Evolutionary conservation across 2,113 vertebrate genomes (phyloP).

Genomic region (Epinephelus cyanopodus): DNA sequence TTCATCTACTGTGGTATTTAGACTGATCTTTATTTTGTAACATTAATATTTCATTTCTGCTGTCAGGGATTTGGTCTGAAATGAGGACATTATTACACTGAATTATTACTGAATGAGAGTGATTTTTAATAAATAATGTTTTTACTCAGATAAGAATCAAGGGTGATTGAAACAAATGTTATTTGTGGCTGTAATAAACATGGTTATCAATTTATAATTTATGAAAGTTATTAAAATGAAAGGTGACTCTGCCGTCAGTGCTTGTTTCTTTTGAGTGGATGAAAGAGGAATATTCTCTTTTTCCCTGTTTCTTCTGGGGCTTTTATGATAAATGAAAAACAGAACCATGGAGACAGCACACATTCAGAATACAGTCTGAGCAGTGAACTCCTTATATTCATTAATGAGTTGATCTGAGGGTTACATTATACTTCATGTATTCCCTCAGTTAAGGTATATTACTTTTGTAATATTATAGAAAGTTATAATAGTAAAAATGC

Average conservation of each 20-base stretch:
- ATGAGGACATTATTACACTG: constrained; percentile 22
- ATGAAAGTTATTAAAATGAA: constrained; percentile 12
- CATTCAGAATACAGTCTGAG: background rate
- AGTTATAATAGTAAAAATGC: background rate
- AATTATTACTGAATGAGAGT: constrained; percentile 30
- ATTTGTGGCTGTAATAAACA: constrained; percentile 11
- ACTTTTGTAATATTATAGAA: background rate
- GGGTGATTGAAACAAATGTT: background rate
- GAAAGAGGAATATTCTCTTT: constrained; percentile 2
- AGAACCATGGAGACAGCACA: background rate
- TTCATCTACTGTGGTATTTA: constrained; percentile 23
- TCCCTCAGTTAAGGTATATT: background rate
- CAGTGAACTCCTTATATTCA: background rate
- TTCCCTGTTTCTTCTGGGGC: background rate
- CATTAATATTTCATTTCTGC: constrained; percentile 50
- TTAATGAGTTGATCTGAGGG: background rate
- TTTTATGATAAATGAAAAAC: background rate
- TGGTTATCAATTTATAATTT: constrained; percentile 18
- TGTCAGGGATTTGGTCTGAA: constrained; percentile 30
- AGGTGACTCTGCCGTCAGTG: background rate
- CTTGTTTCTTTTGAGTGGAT: constrained; percentile 1
- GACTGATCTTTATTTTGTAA: constrained; percentile 38
- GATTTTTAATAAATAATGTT: constrained; percentile 38
- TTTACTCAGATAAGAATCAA: constrained; percentile 7
- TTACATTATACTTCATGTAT: background rate